phyloP scores from a whole-genome alignment of 2,888 invertebrate genomes.

The Nymphalis c-album region DNA sequence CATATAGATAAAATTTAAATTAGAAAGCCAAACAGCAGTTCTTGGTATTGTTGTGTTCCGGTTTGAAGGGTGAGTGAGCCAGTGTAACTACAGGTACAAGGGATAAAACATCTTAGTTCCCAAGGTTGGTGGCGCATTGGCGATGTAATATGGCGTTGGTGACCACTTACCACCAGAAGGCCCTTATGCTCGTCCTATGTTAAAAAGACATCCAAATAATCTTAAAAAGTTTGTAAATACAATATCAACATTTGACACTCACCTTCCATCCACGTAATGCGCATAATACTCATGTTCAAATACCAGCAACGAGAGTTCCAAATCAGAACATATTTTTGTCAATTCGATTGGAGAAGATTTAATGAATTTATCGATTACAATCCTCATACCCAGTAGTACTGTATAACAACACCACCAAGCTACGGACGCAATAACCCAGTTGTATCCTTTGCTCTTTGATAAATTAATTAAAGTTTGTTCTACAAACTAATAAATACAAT shows the following conservation, averaged over 20 bases:
- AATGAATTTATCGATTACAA: slow-evolving; percentile 46
- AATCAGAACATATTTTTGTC: slow-evolving; percentile 54
- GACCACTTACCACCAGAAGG: no score
- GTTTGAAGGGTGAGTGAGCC: no score
- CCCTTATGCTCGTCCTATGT: no score
- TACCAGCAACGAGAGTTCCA: slow-evolving; percentile 64
- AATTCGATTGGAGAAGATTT: slow-evolving; percentile 47
- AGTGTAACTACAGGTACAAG: no score
- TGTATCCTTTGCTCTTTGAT: slow-evolving; percentile 58
- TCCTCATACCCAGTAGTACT: slow-evolving; percentile 45
- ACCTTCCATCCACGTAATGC: slow-evolving; percentile 76
- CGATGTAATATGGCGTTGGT: no score
- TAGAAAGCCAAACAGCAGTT: no score
- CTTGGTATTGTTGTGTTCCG: no score
- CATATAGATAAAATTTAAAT: no score
- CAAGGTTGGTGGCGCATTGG: no score
- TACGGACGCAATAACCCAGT: slow-evolving; percentile 57
- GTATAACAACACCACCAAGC: slow-evolving; percentile 65
- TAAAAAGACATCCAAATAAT: background rate
- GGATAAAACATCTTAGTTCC: no score
- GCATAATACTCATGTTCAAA: slow-evolving; percentile 70
- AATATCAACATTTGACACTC: slow-evolving; percentile 20
- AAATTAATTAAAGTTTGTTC: slow-evolving; percentile 52
- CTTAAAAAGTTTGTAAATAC: background rate
- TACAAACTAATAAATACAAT: slow-evolving; percentile 48